These are phyloP conservation scores for Heliconius sara DNA, from an alignment of 2,888 invertebrate genomes.

Conservation along the genomic window DNA sequence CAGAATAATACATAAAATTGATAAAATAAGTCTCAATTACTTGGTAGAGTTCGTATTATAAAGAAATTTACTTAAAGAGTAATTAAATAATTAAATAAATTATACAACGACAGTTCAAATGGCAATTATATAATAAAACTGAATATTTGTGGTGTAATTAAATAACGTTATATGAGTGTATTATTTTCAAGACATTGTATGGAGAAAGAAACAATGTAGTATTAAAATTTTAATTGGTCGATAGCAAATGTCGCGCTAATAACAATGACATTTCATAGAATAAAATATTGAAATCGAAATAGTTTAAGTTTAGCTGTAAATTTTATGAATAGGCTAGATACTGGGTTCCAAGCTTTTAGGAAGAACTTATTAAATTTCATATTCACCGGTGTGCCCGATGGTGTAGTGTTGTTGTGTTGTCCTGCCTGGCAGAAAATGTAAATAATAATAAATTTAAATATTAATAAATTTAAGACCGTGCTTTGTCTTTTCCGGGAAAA, in stretches of 20 bases:
- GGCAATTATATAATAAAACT: not conserved
- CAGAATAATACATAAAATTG: not conserved
- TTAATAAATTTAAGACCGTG: too few relatives aligned
- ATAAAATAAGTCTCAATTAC: not conserved
- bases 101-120: not conserved
- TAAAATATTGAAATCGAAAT: constrained; percentile 1
- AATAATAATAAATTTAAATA: too few relatives aligned
- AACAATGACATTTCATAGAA: constrained; percentile 2
- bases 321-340: not conserved
- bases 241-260: constrained; percentile 49
- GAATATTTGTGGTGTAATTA: constrained; percentile 4
- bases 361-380: too few relatives aligned
- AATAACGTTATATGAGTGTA: not conserved
- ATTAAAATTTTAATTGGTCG: constrained; percentile 51
- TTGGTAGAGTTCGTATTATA: not conserved
- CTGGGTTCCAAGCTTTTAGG: not conserved
- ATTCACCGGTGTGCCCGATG: too few relatives aligned
- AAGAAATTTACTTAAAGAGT: not conserved
- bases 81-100: not conserved
- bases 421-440: too few relatives aligned
- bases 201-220: constrained; percentile 40
- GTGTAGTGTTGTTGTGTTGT: too few relatives aligned
- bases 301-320: not conserved
- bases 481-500: too few relatives aligned
- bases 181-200: constrained; percentile 15